A percentile compares a stretch with the other conserved stretches of the same genome.
Evolutionary conservation across 2,797 vertebrate genomes (phyloP).

Genomic region (Numenius phaeopus): DNA sequence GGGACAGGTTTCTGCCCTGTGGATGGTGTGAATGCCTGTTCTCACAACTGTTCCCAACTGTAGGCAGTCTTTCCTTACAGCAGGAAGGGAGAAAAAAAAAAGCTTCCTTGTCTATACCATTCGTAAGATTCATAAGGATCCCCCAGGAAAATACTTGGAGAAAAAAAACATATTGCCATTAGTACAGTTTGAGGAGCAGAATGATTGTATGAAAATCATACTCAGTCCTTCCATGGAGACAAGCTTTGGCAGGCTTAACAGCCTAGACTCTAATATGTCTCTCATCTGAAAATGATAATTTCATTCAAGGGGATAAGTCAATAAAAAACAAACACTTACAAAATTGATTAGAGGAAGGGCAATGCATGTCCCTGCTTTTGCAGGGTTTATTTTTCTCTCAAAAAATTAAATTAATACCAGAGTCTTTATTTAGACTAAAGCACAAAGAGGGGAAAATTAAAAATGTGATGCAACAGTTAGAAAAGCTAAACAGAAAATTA

Average conservation of each 20-base stretch:
- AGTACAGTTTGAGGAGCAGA: not conserved
- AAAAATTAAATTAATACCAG: conserved; percentile 36
- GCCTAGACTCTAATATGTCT: not conserved
- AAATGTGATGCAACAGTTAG: conserved; percentile 21
- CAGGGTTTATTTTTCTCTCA: not conserved
- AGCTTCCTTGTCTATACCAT: not conserved
- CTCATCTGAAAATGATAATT: conserved; percentile 10
- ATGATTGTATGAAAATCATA: not conserved
- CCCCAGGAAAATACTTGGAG: not conserved
- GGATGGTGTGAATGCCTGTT: not conserved
- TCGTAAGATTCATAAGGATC: not conserved
- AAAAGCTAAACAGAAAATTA: conserved; percentile 34
- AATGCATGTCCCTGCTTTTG: not conserved
- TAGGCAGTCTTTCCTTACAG: not conserved
- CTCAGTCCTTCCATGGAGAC: not conserved
- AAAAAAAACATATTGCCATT: not conserved
- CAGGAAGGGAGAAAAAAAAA: not conserved
- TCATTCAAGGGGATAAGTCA: conserved; percentile 22
- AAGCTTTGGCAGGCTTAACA: conserved; percentile 13
- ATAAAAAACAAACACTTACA: not conserved
- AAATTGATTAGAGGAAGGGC: not conserved
- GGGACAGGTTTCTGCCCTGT: not conserved
- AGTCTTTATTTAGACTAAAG: conserved; percentile 39
- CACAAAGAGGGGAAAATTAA: conserved; percentile 17
- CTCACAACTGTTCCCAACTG: not conserved